Evolutionary conservation across 2,113 vertebrate species (phyloP), one percentile per base, ranked within the genome.

Genomic region (Gavialis gangeticus): DNA sequence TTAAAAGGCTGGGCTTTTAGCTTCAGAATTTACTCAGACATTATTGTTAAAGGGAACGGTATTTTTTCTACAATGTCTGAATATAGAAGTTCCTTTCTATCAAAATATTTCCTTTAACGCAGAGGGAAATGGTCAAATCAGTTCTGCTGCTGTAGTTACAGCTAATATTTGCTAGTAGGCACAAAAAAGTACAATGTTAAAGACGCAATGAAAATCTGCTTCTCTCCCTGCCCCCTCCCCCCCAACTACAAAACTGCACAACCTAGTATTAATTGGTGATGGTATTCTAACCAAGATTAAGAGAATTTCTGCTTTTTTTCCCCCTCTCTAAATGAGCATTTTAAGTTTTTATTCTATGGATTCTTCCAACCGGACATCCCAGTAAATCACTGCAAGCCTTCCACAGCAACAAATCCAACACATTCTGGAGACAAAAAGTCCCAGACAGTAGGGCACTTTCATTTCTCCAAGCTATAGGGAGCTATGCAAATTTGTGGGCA

Each of bases 341-440:
- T 94, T 93, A 83, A 87, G 55, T 64, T 91, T 91, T 92, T 93
- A 87, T 17, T 94, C 95, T 34, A 88, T 24, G 87, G 88, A 75
- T 71, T 94, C 78, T 37, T 92, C 24, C 84, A 93, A 87, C 58
- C 94, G 30, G 81, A 92, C 76, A 93, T 82, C 59, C 84, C 88
- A 97, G 94, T 76, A 97, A 97, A 97, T 80, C 95, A 85, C 86
- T 93, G 84, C 56, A 95, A 96, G 28, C 64, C 73, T 80, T 93
- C 85, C 59, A 88, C 1, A 3, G 16, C 85, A 94, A 89, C 89
- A 94, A 96, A 94, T 14, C 85, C 88, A 94, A 93, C 30, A 95
- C 91, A 85, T 18, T 16, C n/a, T 81, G 16, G 78, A 58, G 92
- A 96, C 63, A 63, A 96, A 96, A 96, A 91, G 73, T 84, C 89